Conservation (phyloP, 2,888 invertebrate genomes). For the Noctua fimbriata region DNA sequence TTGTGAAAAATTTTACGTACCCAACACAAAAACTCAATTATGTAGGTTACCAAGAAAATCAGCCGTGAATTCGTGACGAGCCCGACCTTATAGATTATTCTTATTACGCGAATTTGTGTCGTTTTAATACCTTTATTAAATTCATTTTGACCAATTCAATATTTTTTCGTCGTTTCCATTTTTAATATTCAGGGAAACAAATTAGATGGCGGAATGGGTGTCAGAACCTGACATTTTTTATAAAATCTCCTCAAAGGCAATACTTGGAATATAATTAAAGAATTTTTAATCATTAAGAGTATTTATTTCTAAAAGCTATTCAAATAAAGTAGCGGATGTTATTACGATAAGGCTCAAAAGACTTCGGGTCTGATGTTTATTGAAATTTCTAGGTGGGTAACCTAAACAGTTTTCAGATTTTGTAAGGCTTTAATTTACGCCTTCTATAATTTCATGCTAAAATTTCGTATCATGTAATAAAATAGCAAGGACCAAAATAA, state of each 20-base stretch:
- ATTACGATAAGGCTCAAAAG: background rate
- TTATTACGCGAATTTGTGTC: constrained; percentile 42
- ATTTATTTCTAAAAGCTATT: constrained; percentile 13
- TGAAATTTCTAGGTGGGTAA: background rate
- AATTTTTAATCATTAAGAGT: constrained; percentile 8
- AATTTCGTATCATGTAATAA: background rate
- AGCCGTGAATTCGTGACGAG: constrained; percentile 24
- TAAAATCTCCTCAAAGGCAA: constrained; percentile 21
- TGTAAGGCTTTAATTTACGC: background rate
- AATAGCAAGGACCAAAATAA: constrained; percentile 1
- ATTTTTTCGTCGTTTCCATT: constrained; percentile 40
- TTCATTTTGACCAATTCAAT: constrained; percentile 45
- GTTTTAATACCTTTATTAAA: constrained; percentile 42
- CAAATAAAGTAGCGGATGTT: background rate
- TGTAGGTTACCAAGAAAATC: constrained; percentile 33
- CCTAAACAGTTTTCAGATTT: constrained; percentile 1
- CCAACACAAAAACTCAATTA: constrained; percentile 45
- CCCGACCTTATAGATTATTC: constrained; percentile 24
- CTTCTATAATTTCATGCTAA: background rate
- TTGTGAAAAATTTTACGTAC: constrained; percentile 13
- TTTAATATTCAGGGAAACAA: constrained; percentile 57
- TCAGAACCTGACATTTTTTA: constrained; percentile 41
- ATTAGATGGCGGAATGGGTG: constrained; percentile 34
- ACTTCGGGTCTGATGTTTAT: background rate
- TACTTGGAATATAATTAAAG: constrained; percentile 19